Base-by-base conservation (phyloP, 2,888 invertebrate genomes). In the Patella ulyssiponensis region DNA sequence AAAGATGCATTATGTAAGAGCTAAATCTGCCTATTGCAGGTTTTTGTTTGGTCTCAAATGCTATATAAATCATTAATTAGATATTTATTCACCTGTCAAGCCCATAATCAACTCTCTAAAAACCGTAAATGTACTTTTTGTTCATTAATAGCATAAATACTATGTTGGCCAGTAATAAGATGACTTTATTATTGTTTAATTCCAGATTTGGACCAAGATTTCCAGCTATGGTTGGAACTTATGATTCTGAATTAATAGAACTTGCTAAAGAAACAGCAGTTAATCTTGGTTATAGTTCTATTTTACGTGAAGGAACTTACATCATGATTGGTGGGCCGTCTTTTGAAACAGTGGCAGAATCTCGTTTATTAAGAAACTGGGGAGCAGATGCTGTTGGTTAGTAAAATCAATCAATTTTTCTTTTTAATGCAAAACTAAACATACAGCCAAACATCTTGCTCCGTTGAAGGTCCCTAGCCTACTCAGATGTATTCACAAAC, bases 301-400 rank as follows among this genome's bases (percentile, higher is more conserved):
- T 94, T 79, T 92, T 97, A 2, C 95, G 95, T 79, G 96, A 97
- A 88, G 99, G 99, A 0, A 96, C 98, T 14, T 99, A 98, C 92
- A 95, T 96, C 0, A 97, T 98, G 92, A 93, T 97, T n/a, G 97
- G 97, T 3, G 99, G 99, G 0, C 98, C 99, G 0, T 96, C 96
- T 91, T 99, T 92, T 85, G 98, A 99, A 92, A 98, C 98, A 0
- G 96, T 98, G 0, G 97, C 98, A 0, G 99, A 99, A 92, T 92
- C 97, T 73, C 94, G 93, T n/a, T 95, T 97, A 94, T 93, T 98
- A 77, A 94, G 95, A 86, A 94, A 95, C 92, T 93, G 97, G 75
- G 93, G 93, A 53, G 92, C 90, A 11, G 93, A 93, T 86, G 91
- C 92, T 71, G 91, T 92, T 56, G 92, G 93, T 93, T 83, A 71